A percentile compares a stretch with the other conserved stretches of the same genome.
phyloP scores from a whole-genome alignment of 2,797 vertebrate species.

The Microhierax caerulescens region DNA sequence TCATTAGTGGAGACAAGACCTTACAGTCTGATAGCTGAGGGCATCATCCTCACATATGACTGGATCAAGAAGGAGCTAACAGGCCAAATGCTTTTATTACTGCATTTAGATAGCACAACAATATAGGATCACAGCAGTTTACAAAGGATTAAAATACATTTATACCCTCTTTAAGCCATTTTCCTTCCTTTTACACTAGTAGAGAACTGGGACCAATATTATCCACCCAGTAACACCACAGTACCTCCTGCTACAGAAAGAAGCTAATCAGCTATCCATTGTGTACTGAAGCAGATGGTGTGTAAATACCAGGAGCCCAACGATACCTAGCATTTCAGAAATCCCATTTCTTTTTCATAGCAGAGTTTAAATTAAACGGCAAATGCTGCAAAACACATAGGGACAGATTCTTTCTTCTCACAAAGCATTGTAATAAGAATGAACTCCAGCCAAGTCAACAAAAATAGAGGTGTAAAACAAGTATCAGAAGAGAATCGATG shows the following conservation, averaged over 20 bases:
- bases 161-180: background rate
- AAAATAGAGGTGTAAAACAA: background rate
- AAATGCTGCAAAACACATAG: background rate
- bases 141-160: background rate
- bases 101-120: background rate
- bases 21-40: background rate
- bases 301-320: slow-evolving; percentile 8
- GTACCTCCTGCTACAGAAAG: background rate
- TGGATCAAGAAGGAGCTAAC: background rate
- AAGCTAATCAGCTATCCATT: background rate
- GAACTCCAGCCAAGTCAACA: background rate
- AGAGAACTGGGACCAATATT: background rate
- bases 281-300: background rate
- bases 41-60: background rate
- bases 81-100: background rate
- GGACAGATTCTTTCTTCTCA: background rate
- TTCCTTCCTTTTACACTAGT: background rate
- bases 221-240: background rate
- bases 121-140: background rate
- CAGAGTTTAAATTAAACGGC: slow-evolving; percentile 6
- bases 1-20: background rate
- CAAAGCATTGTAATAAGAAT: background rate
- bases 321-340: background rate
- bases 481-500: background rate
- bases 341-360: background rate